These are phyloP conservation scores for Chauna torquata DNA, from an alignment of 2,113 vertebrate species.

Conservation along the genomic window DNA sequence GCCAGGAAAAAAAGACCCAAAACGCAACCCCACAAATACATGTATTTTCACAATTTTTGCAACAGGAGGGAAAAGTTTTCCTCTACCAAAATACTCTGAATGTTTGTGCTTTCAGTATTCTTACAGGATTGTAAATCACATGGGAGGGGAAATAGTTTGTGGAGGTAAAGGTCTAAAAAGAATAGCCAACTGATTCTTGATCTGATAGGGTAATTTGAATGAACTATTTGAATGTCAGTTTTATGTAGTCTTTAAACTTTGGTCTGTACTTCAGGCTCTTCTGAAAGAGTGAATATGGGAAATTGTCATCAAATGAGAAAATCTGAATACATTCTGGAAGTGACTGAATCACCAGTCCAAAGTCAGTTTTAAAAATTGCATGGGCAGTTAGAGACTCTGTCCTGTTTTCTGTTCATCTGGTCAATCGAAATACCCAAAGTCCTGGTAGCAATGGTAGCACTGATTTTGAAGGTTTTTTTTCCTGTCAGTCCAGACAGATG, in stretches of 20 bases:
- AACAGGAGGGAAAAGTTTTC: background rate
- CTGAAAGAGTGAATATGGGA: background rate
- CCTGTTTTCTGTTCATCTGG: background rate
- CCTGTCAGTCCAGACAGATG: background rate
- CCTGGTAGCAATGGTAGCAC: background rate
- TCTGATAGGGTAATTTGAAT: background rate
- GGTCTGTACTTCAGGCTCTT: background rate
- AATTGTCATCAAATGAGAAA: background rate
- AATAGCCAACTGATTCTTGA: background rate
- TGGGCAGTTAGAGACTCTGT: background rate
- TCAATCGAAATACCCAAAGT: background rate
- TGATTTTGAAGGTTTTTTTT: background rate
- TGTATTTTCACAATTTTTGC: background rate
- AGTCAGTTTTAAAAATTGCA: background rate
- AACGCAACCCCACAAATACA: background rate
- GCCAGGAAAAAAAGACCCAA: background rate
- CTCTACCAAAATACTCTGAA: background rate
- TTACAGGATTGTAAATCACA: background rate
- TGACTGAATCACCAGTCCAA: background rate
- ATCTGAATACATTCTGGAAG: background rate
- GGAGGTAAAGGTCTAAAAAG: background rate
- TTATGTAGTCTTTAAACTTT: background rate
- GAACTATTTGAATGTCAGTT: background rate
- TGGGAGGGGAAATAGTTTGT: background rate
- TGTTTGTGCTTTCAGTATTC: background rate